Base-by-base conservation (phyloP, 35 echinoderm and acorn worm species). In the Apostichopus parvimensis region DNA sequence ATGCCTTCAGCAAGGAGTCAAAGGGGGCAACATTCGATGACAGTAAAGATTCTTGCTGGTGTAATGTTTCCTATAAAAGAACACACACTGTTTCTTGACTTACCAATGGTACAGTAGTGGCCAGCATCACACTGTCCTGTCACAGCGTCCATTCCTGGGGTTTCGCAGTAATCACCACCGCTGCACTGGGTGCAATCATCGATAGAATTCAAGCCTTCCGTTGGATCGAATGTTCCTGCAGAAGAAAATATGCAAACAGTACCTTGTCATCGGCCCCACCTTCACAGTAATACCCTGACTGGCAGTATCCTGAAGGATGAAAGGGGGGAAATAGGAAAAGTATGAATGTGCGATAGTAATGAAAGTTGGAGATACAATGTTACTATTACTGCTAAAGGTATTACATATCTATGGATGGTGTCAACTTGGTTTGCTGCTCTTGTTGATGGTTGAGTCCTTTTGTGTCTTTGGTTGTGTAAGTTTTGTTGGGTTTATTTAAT, bases 281-380 rank as follows among this genome's bases (percentile, higher is more conserved):
- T 57, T 96, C 21, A 70, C 97, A 98, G 61, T 96, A 96, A 73
- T 98, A 98, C 7, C 97, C 97, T 82, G 91, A 94, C 12, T 59
- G 88, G 64, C 97, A 98, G 22, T 92, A 92, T 53, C 97, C 97
- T 96, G 77, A 53, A 66, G 25, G 26, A 34, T 34, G 1, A 34
- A 34, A 34, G 28, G 28, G 28, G 26, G 28, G 28, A 34, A 34
- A 34, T 34, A 34, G 28, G 28, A 34, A 34, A 34, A 34, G 2
- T 34, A 34, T 34, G 28, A 34, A 1, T 34, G 28, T 34, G 28
- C 28, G 28, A 34, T 34, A 34, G 28, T 34, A 34, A 34, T 34
- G 28, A 34, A 34, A 34, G 28, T 34, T 34, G 28, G 28, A 34
- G 28, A 34, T 34, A 34, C 0, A 34, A 34, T 34, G 28, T 34